A percentile compares a stretch with the other conserved stretches of the same genome.
Evolutionary conservation across 2,797 vertebrate genomes (phyloP).

Genomic region (Tarsius wallacei): DNA sequence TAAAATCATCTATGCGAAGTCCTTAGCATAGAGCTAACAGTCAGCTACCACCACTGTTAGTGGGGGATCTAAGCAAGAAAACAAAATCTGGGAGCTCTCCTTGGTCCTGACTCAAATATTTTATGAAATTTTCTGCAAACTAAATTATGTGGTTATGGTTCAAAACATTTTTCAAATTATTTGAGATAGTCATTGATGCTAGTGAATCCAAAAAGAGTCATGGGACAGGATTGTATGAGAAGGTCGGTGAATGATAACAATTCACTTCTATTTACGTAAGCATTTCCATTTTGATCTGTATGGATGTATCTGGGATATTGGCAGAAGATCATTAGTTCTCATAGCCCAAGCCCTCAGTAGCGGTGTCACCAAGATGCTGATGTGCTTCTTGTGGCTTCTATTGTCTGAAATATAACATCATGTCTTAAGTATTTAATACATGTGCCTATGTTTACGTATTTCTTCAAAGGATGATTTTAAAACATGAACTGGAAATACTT

Average conservation of each 20-base stretch:
- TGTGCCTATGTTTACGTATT: conserved; percentile 69
- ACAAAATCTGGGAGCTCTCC: not conserved
- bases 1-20: not conserved
- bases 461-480: conserved; percentile 60
- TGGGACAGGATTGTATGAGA: conserved; percentile 51
- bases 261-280: conserved; percentile 66
- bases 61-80: fast-evolving
- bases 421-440: conserved; percentile 77
- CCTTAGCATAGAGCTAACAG: not conserved
- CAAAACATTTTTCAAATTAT: conserved; percentile 23
- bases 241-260: conserved; percentile 67
- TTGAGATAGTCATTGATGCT: not conserved
- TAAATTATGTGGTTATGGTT: not conserved
- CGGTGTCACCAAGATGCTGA: conserved; percentile 81
- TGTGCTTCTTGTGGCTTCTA: conserved; percentile 77
- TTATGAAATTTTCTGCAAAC: not conserved
- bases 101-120: not conserved
- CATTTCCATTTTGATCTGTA: conserved; percentile 72
- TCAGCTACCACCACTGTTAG: not conserved
- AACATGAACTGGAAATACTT: conserved; percentile 72
- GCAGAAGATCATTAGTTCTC: conserved; percentile 77
- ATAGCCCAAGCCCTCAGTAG: conserved; percentile 77
- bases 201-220: not conserved
- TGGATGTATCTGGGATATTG: conserved; percentile 76
- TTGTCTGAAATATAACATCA: conserved; percentile 83